These are phyloP conservation scores for Pogonus chalceus DNA, from an alignment of 1,140 invertebrate genomes.

Conservation along the genomic window DNA sequence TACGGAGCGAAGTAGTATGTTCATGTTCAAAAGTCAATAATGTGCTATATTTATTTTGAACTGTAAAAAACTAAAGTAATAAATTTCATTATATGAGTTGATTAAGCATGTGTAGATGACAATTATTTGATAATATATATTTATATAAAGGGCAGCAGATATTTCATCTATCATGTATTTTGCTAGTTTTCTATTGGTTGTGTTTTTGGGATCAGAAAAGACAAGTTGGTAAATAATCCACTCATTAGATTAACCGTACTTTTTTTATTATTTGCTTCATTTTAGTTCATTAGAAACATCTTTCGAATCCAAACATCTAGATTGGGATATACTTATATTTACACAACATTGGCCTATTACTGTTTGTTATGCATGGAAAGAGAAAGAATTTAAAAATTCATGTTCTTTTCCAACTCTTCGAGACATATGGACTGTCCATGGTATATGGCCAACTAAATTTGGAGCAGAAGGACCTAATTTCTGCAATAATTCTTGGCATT, in stretches of 20 bases:
- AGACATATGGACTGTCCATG: conserved; percentile 68
- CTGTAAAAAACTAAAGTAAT: too few relatives aligned
- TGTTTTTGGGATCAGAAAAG: not conserved
- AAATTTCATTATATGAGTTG: not conserved
- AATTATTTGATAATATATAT: not conserved
- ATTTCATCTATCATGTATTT: not conserved
- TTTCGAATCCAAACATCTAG: conserved; percentile 21
- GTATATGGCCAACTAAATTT: conserved; percentile 68
- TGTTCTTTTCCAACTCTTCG: conserved; percentile 51
- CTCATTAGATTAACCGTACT: too few relatives aligned
- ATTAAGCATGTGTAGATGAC: not conserved
- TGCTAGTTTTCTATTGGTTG: conserved; percentile 6
- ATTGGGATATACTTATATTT: conserved; percentile 69
- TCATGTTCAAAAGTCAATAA: too few relatives aligned
- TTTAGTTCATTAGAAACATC: too few relatives aligned
- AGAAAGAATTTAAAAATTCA: conserved; percentile 41
- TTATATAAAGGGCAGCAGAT: not conserved
- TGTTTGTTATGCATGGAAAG: conserved; percentile 60
- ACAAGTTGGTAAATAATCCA: not conserved
- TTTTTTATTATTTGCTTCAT: too few relatives aligned
- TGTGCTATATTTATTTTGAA: too few relatives aligned
- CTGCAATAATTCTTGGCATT: conserved; percentile 56
- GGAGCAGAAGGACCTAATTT: conserved; percentile 54
- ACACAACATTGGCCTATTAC: conserved; percentile 73
- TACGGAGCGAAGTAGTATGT: too few relatives aligned